Percentiles rank a stretch among this genome's conserved stretches.
Evolutionary conservation across 1,140 invertebrate genomes (phyloP).

Genomic region (Drosophila navojoa): DNA sequence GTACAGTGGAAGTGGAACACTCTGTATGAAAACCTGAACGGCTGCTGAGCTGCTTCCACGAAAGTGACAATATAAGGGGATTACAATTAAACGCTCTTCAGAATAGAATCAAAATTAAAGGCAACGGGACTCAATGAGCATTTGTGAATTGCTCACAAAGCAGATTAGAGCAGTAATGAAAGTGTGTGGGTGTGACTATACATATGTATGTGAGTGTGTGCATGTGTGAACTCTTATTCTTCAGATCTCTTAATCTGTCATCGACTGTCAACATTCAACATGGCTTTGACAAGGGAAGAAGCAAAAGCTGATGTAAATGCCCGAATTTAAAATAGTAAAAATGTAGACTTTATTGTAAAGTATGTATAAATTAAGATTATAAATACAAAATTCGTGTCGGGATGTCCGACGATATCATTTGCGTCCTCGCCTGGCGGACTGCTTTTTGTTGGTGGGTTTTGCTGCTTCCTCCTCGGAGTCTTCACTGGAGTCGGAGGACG

Average conservation of each 20-base stretch:
- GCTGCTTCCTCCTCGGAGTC: constrained; percentile 1
- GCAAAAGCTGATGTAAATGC: not conserved
- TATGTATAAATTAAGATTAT: not conserved
- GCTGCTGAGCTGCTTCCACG: constrained; percentile 38
- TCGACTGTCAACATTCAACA: constrained; percentile 5
- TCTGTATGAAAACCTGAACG: not conserved
- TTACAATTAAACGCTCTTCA: constrained; percentile 47
- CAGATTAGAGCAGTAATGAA: constrained; percentile 26
- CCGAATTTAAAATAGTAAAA: not conserved
- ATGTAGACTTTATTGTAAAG: not conserved
- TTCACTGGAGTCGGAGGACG: constrained; percentile 19
- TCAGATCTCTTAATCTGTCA: constrained; percentile 13
- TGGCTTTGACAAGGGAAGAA: not conserved
- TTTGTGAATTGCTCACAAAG: constrained; percentile 47
- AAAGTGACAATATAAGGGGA: constrained; percentile 51
- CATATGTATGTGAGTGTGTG: not conserved
- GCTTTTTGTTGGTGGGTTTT: not conserved
- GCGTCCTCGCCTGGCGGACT: constrained; percentile 5
- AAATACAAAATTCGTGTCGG: not conserved
- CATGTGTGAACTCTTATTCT: not conserved
- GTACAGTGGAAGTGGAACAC: too few relatives aligned
- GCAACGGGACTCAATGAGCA: constrained; percentile 20
- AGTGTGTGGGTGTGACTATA: not conserved
- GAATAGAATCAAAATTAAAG: constrained; percentile 11
- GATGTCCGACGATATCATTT: constrained; percentile 3